Base-by-base conservation (phyloP, 2,888 invertebrate genomes). In the Sesamia inferens region DNA sequence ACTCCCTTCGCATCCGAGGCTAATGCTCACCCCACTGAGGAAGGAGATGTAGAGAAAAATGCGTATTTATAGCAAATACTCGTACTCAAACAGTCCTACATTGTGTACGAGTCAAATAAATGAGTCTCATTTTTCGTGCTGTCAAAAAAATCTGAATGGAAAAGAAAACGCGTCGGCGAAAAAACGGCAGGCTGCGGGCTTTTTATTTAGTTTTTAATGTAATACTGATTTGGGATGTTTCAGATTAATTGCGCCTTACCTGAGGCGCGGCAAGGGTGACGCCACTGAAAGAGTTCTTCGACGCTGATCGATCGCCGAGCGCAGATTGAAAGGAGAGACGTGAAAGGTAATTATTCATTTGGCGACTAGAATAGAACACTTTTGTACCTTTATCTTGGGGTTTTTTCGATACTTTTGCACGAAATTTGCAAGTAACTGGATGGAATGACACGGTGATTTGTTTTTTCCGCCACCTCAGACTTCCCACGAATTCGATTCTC, bases 71-170 rank as follows among this genome's bases (percentile, higher is more conserved):
- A 96, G 96, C 96, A 96, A 96, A 96, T 96, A 96, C 96, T 95
- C 95, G 95, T 96, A 96, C 96, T 96, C 96, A 96, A 96, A 96
- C 96, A 96, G 96, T 94, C 95, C 94, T 94, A 96, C 96, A 96
- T 96, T 96, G 96, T 96, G 95, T 96, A 95, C 95, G 96, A 96
- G 94, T 95, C 96, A 95, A 96, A 96, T 96, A 96, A 96, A 96
- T 96, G 96, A 95, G 92, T 88, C 92, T 96, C 95, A 96, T 96
- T 96, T 96, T 94, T 96, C 96, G 95, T 94, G 92, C 93, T 96
- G 96, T 96, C 96, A 96, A 96, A 96, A 96, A 96, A 96, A 96
- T 95, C 95, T 96, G 96, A 96, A 96, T 96, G 95, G 94, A 93
- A 94, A 96, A 95, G 95, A 95, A 96, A 96, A 95, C 95, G 94